Evolutionary conservation across 2,888 invertebrate species (phyloP), one percentile per base, ranked within the genome.

Genomic region (Apomyelois bistriatella): DNA sequence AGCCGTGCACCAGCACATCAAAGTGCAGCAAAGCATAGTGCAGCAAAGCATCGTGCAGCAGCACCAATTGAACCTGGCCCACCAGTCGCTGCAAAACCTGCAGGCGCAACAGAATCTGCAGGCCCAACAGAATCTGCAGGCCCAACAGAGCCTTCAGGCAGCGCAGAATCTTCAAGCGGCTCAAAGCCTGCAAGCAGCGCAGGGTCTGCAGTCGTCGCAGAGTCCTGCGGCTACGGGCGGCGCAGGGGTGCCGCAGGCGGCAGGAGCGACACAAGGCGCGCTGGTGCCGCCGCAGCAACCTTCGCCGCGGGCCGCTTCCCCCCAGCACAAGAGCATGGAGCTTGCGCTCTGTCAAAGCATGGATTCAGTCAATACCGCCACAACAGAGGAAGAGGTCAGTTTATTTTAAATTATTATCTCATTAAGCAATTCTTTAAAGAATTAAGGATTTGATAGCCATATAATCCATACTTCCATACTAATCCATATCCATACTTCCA

Each of bases 331-430:
- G 82, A 88, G 70, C 72, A 91, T 91, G 91, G 91, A 91, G 79
- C 92, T 94, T 81, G 95, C 97, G 76, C 93, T 96, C 79, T 97
- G 97, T 84, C 98, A 98, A 91, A 98, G 97, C 92, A 98, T 98
- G 97, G 98, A 98, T 92, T 98, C 97, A 74, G 98, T 98, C 83
- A 98, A 98, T 92, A 97, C 97, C 72, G 95, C 95, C 80, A 96
- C 96, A 84, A 96, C 97, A 85, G 98, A 98, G 92, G 98, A 98
- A 93, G 98, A 98, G 98, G 98, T 98, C 77, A 92, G 95, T 64
- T 6, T 8, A 46, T 32, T 38, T 38, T 38, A 15, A 15, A 6
- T 4, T 15, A 15, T 9, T 15, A 4, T 15, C 1, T 9, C n/a
- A 10, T n/a, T 37, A 4, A 37, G n/a, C n/a, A n/a, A n/a, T n/a